Evolutionary conservation across 1,140 invertebrate species (phyloP).

Genomic region (Chelonus insularis): DNA sequence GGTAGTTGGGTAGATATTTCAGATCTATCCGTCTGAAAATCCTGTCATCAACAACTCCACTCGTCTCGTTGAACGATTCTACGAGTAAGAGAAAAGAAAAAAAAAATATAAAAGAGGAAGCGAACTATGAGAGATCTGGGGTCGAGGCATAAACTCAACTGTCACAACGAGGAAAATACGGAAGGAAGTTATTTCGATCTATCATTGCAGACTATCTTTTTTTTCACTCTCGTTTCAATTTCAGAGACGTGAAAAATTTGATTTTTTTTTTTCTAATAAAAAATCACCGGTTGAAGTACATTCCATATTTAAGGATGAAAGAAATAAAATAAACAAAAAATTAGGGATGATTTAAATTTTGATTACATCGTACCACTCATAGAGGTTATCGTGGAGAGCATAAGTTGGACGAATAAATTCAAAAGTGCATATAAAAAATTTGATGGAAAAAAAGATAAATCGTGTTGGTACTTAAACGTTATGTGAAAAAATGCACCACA

Average conservation of each 20-base stretch:
- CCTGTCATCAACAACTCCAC: constrained; percentile 8
- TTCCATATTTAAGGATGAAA: too few relatives aligned
- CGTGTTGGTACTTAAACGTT: not conserved
- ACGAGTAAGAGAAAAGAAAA: not conserved
- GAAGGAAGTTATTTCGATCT: not conserved
- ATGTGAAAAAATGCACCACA: not conserved
- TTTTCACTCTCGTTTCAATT: constrained; percentile 1
- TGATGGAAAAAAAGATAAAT: constrained; percentile 5
- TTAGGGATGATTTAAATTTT: too few relatives aligned
- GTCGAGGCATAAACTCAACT: constrained; percentile 1
- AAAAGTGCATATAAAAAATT: constrained; percentile 1
- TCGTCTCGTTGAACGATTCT: not conserved
- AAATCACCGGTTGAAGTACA: too few relatives aligned
- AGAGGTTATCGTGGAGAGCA: too few relatives aligned
- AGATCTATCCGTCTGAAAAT: constrained; percentile 11
- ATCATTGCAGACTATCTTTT: not conserved
- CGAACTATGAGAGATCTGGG: not conserved
- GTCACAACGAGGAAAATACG: not conserved
- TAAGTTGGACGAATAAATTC: too few relatives aligned
- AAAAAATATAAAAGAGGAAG: not conserved
- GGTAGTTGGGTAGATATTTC: not conserved
- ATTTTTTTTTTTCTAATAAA: not conserved
- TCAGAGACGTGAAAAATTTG: not conserved
- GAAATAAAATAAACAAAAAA: too few relatives aligned
- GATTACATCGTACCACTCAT: too few relatives aligned